phyloP scores from a whole-genome alignment of 2,113 vertebrate genomes.

The Nothobranchius furzeri region DNA sequence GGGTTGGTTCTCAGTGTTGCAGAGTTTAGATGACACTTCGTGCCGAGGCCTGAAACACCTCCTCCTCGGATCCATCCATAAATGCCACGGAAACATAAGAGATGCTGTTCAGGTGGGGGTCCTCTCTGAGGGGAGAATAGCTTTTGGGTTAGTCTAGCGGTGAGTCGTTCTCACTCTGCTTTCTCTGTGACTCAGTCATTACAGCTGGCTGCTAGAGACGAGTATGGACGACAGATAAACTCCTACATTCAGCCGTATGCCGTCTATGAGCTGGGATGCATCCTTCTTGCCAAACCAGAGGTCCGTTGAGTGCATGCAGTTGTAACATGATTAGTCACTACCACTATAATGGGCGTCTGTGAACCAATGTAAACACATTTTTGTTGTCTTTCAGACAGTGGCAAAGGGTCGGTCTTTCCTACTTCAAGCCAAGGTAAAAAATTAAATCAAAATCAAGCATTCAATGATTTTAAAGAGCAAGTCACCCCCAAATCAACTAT shows the following conservation, averaged over 20 bases:
- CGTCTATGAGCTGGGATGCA: conserved; percentile 95
- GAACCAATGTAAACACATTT: background rate
- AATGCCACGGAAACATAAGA: conserved; percentile 94
- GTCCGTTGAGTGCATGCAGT: conserved; percentile 69
- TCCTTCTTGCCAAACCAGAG: conserved; percentile 91
- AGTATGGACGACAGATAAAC: conserved; percentile 91
- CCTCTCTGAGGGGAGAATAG: background rate
- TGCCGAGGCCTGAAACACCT: conserved; percentile 90
- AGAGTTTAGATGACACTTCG: conserved; percentile 86
- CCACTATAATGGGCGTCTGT: too few species aligned
- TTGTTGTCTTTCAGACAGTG: conserved; percentile 81
- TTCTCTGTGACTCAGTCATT: conserved; percentile 82
- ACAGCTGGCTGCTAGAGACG: conserved; percentile 90
- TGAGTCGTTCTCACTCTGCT: background rate
- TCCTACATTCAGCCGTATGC: conserved; percentile 92
- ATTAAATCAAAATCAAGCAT: background rate
- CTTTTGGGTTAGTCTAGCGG: background rate
- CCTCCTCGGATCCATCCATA: conserved; percentile 96
- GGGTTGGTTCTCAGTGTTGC: conserved; percentile 82
- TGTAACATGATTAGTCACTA: background rate
- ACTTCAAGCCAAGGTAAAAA: conserved; percentile 94
- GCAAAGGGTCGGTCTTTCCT: conserved; percentile 92
- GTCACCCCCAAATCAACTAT: too few species aligned
- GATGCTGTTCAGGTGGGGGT: conserved; percentile 89
- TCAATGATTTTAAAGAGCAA: background rate